These are phyloP conservation scores for Calameuta pallipes DNA, from an alignment of 2,888 invertebrate species.

Conservation along the genomic window DNA sequence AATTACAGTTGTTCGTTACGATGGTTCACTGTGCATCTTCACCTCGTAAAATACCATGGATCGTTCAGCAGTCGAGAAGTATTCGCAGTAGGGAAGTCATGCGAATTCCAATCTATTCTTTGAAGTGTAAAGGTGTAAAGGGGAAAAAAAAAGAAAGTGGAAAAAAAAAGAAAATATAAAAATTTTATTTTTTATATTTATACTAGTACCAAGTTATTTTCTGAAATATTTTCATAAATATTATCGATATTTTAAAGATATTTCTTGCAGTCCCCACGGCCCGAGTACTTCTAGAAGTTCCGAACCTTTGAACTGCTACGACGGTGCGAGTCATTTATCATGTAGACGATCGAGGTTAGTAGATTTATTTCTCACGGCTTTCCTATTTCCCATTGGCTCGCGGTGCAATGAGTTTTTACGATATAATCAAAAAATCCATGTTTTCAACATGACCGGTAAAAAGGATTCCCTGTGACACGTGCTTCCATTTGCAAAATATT, in stretches of 20 bases:
- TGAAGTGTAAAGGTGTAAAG: background rate
- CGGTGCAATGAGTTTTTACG: background rate
- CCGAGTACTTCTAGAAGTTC: background rate
- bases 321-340: background rate
- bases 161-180: too few species aligned
- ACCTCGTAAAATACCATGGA: conserved; percentile 31
- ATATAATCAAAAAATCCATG: background rate
- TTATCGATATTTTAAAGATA: background rate
- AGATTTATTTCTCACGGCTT: background rate
- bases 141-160: background rate
- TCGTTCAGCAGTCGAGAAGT: background rate
- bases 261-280: background rate
- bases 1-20: conserved; percentile 15
- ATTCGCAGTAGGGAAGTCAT: background rate
- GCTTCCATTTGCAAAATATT: background rate
- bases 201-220: background rate
- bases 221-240: background rate
- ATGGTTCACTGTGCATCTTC: conserved; percentile 22
- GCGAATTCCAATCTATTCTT: background rate
- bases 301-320: background rate
- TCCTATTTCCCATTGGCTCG: background rate
- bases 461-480: background rate
- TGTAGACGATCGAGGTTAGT: background rate
- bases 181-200: background rate
- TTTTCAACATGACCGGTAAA: background rate